Evolutionary conservation across 2,888 invertebrate genomes (phyloP), one percentile per base, ranked within the genome.

Genomic region (Carcina quercana): DNA sequence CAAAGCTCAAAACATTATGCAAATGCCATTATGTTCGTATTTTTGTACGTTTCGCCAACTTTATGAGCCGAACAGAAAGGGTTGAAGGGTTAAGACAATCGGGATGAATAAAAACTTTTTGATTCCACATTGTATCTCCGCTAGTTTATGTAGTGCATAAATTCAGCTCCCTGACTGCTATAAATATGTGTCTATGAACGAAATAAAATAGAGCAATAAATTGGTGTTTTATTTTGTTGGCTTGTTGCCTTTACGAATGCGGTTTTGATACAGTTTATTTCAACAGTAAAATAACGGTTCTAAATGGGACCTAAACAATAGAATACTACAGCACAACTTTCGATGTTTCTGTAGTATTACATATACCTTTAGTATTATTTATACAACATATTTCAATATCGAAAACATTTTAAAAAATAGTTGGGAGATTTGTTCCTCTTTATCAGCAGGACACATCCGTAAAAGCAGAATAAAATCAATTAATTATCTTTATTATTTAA

Each of bases 1-100:
- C 78, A 82, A 79, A 70, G 72, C 75, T 64, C 45, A 56, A 71
- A 78, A 82, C 73, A 76, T 78, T 82, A 83, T 83, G 83, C 83
- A 83, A 83, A 83, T 83, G 82, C 65, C 79, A 76, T 78, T 76
- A 79, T 79, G 76, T 70, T 68, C 70, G 63, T 72, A 78, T 83
- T 82, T 83, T 82, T 80, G 78, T 75, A 67, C 71, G 67, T 71
- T 78, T 74, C 69, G 65, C 64, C 62, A 64, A 75, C 56, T 82
- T 83, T 83, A 83, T 83, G 82, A 79, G 60, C 66, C 80, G 75
- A 62, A 66, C 59, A 70, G 72, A 64, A 78, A 73, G 80, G 78
- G 75, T 73, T 76, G 69, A 66, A 60, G 70, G 73, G 76, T 72
- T 76, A 78, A 79, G 76, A 78, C 69, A 73, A 68, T 70, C 51